These are phyloP conservation scores for Pelobates cultripes DNA, from an alignment of 2,797 vertebrate species.

Conservation along the genomic window DNA sequence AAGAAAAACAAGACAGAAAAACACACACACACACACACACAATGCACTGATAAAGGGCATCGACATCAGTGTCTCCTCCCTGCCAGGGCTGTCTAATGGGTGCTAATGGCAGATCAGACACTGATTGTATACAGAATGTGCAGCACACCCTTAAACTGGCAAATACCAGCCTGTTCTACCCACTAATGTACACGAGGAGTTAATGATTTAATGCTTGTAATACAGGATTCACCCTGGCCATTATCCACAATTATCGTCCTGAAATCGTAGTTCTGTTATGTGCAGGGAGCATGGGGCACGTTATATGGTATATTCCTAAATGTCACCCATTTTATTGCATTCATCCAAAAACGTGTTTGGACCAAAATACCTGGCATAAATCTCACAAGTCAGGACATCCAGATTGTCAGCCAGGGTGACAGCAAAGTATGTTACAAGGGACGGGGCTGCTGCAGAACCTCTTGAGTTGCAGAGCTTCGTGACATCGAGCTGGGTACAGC, in stretches of 20 bases:
- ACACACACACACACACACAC: background rate
- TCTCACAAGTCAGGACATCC: too few species aligned
- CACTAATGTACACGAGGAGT: background rate
- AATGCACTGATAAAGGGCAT: slow-evolving; percentile 24
- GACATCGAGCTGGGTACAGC: background rate
- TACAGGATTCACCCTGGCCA: too few species aligned
- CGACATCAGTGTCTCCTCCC: slow-evolving; percentile 10
- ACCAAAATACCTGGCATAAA: too few species aligned
- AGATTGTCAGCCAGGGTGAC: too few species aligned
- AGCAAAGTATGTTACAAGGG: background rate
- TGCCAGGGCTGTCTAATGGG: slow-evolving; percentile 30
- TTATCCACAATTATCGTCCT: too few species aligned
- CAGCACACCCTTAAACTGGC: background rate
- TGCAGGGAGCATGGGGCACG: too few species aligned
- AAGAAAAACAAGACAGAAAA: too few species aligned
- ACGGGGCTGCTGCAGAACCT: slow-evolving; percentile 14
- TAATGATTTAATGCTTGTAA: background rate
- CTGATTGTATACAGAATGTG: background rate
- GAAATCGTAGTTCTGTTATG: too few species aligned
- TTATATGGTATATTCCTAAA: too few species aligned
- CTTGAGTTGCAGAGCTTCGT: background rate
- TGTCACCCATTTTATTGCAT: too few species aligned
- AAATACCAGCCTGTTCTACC: too few species aligned
- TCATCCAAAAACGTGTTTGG: too few species aligned
- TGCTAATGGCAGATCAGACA: slow-evolving; percentile 11